Conservation (phyloP, 1,140 invertebrate genomes). For the Dolichoris vasculosae region DNA sequence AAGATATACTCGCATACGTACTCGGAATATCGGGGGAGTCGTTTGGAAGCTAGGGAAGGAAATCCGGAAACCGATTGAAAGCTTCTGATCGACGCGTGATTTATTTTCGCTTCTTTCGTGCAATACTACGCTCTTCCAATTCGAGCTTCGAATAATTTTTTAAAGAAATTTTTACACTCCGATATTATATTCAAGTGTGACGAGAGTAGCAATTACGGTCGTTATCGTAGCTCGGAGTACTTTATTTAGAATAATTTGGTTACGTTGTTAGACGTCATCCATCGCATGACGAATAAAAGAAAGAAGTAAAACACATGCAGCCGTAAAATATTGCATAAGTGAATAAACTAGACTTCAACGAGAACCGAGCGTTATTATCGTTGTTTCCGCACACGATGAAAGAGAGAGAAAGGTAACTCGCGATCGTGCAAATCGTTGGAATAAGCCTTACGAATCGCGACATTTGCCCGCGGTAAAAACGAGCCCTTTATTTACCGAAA, state of each 20-base stretch:
- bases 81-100: not conserved
- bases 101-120: not conserved
- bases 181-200: not conserved
- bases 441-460: not conserved
- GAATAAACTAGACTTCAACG: conserved; percentile 3
- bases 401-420: not conserved
- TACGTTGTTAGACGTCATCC: not conserved
- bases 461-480: not conserved
- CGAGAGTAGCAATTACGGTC: not conserved
- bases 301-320: not conserved
- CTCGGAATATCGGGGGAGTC: too few species aligned
- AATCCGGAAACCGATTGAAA: conserved; percentile 51
- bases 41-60: not conserved
- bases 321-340: conserved; percentile 11
- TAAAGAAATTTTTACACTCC: not conserved
- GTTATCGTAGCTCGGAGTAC: not conserved
- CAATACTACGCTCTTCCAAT: not conserved
- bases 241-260: conserved; percentile 2
- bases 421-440: not conserved
- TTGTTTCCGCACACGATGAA: not conserved
- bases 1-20: not conserved
- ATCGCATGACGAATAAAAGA: not conserved
- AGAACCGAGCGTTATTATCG: not conserved
- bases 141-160: not conserved
- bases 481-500: not conserved